These are phyloP conservation scores for Lottia gigantea DNA, from an alignment of 2,888 invertebrate genomes.

Conservation along the genomic window DNA sequence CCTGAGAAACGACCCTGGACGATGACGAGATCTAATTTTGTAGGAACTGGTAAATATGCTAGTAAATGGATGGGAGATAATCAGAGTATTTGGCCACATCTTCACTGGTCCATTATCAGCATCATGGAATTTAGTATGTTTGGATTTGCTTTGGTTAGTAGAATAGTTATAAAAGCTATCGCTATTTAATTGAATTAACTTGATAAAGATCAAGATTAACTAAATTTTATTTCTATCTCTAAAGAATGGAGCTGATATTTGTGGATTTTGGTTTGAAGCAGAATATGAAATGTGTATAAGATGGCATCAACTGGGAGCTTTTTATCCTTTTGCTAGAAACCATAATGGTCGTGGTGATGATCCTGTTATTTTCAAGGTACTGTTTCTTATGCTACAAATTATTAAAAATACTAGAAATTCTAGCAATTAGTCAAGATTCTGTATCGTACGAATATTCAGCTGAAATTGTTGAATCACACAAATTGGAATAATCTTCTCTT, in stretches of 20 bases:
- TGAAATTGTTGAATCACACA: no score
- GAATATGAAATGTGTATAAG: slow-evolving; percentile 73
- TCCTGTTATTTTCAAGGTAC: neutral
- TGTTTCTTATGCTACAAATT: neutral
- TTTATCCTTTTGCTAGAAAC: slow-evolving; percentile 71
- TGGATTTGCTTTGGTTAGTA: slow-evolving; percentile 62
- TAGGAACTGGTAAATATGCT: slow-evolving; percentile 79
- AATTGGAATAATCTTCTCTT: no score
- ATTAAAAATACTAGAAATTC: no score
- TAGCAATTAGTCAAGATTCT: no score
- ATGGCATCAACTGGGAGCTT: slow-evolving; percentile 78
- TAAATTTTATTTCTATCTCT: slow-evolving; percentile 15
- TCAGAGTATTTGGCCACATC: slow-evolving; percentile 73
- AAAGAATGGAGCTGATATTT: slow-evolving; percentile 68
- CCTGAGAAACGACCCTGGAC: slow-evolving; percentile 68
- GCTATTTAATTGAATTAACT: no score
- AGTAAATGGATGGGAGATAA: slow-evolving; percentile 71
- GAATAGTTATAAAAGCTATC: neutral
- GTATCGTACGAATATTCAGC: no score
- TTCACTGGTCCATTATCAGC: slow-evolving; percentile 76
- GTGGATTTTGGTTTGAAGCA: slow-evolving; percentile 69
- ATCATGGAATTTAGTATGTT: slow-evolving; percentile 70
- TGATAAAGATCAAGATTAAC: no score
- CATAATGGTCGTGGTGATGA: slow-evolving; percentile 41
- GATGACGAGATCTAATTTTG: slow-evolving; percentile 82